These are phyloP conservation scores for Eristalinus sepulchralis DNA, from an alignment of 2,888 invertebrate species.

Conservation along the genomic window DNA sequence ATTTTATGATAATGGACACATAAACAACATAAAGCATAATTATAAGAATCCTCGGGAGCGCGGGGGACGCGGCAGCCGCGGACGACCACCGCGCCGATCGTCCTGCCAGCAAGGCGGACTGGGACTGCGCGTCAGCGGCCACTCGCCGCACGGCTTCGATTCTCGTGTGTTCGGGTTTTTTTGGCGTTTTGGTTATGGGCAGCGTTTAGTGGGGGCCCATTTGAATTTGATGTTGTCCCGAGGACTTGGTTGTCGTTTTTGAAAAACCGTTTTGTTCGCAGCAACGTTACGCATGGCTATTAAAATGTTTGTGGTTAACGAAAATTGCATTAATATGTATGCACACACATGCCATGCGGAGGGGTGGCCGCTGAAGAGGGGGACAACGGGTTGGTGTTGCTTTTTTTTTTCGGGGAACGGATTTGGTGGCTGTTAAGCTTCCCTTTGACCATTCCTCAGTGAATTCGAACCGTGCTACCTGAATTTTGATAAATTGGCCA, in stretches of 20 bases:
- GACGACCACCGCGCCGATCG: background rate
- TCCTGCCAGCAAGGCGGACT: slow-evolving; percentile 47
- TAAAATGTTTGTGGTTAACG: slow-evolving; percentile 70
- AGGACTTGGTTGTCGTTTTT: slow-evolving; percentile 42
- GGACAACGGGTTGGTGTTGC: background rate
- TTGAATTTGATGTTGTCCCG: slow-evolving; percentile 64
- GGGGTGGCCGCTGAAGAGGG: background rate
- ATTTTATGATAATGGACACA: slow-evolving; percentile 72
- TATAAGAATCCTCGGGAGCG: slow-evolving; percentile 63
- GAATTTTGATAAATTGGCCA: slow-evolving; percentile 72
- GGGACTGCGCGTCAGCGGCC: slow-evolving; percentile 1
- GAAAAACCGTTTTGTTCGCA: slow-evolving; percentile 70
- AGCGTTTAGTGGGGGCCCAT: slow-evolving; percentile 64
- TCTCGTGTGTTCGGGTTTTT: slow-evolving; percentile 1
- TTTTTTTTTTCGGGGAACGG: slow-evolving; percentile 8
- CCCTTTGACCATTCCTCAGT: slow-evolving; percentile 58
- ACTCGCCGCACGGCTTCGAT: slow-evolving; percentile 25
- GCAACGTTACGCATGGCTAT: slow-evolving; percentile 71
- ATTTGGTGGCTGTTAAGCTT: slow-evolving; percentile 44
- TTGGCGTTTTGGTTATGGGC: slow-evolving; percentile 29
- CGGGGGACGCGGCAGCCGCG: background rate
- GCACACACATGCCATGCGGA: slow-evolving; percentile 15
- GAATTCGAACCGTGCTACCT: slow-evolving; percentile 67
- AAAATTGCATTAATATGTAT: slow-evolving; percentile 68
- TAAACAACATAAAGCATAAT: slow-evolving; percentile 72